These are phyloP conservation scores for Pachymerium ferrugineum DNA, from an alignment of 2,888 invertebrate genomes.

Conservation along the genomic window DNA sequence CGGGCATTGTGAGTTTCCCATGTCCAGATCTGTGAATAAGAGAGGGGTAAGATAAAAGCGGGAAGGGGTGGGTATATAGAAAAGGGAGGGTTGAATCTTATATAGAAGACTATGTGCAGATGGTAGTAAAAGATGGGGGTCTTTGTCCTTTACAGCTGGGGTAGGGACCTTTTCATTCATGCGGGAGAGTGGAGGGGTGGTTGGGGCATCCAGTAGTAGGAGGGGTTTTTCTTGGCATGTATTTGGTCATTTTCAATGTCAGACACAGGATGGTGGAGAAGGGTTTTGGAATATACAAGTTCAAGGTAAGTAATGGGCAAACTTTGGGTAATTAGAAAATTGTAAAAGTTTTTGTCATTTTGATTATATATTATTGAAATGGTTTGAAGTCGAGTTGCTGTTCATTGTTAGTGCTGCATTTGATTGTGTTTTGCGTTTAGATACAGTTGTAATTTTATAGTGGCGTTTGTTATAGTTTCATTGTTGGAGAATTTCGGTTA, in stretches of 20 bases:
- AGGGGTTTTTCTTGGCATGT: background rate
- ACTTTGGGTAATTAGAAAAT: no score
- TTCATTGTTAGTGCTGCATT: no score
- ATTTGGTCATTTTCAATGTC: constrained; percentile 15
- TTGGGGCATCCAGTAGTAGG: background rate
- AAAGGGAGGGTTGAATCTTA: constrained; percentile 25
- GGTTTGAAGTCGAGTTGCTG: no score
- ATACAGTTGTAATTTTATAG: no score
- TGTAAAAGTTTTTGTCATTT: no score
- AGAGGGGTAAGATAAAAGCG: constrained; percentile 8
- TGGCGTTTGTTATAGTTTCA: no score
- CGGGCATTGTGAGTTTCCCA: background rate
- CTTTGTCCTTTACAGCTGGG: constrained; percentile 15
- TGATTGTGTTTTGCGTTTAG: no score
- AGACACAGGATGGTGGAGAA: background rate
- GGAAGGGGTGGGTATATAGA: background rate
- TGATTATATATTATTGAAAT: no score
- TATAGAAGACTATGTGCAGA: constrained; percentile 22
- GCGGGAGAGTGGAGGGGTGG: background rate
- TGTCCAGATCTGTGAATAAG: constrained; percentile 23
- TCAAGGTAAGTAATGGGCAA: constrained; percentile 27
- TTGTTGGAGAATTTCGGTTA: no score
- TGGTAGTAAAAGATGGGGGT: constrained; percentile 23
- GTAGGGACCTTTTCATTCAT: constrained; percentile 6
- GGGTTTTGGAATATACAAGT: background rate